Base-by-base conservation (phyloP, 2,888 invertebrate species). In the Hirudinaria manillensis region DNA sequence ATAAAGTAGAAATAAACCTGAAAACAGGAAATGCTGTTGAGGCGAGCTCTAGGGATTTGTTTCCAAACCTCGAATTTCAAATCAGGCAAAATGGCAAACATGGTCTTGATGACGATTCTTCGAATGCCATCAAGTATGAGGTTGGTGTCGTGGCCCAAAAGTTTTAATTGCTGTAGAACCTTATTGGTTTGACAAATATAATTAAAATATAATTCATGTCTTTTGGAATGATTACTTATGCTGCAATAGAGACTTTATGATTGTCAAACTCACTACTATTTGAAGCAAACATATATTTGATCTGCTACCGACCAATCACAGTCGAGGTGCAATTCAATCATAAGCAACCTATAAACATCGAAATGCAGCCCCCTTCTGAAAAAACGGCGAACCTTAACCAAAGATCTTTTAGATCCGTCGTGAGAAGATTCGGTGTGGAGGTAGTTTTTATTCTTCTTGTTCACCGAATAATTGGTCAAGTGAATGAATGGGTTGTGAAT, bases 381-480 rank as follows among this genome's bases (percentile, higher is more conserved):
- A 45, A 16, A 45, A 7, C 45, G 10, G 45, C 84, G 3, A 87
- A 87, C 70, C 85, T 34, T 86, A 19, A 84, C 83, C 74, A 87
- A 79, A 3, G 87, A 85, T 24, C 87, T 79, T 77, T 87, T 87
- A 78, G 85, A 86, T 4, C 87, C 87, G 78, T 83, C 83, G 72
- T 83, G 82, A 21, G 82, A 81, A 19, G 81, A 80, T 24, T 84
- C 83, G 4, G 84, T 84, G 68, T 83, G 85, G 67, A 85, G 82
- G 78, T 87, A 87, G 16, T 82, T 81, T 27, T 81, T 80, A 79
- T 85, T 86, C 51, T 81, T 79, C 79, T 87, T 87, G 78, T 87
- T 87, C 72, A 87, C 81, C 1, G 87, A 87, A 79, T 87, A 87
- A 79, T 87, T 87, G 3, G 87, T 87, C 77, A 87, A 80, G 80